These are phyloP conservation scores for Corythoichthys haematopterus DNA, from an alignment of 2,113 vertebrate species.

Conservation along the genomic window DNA sequence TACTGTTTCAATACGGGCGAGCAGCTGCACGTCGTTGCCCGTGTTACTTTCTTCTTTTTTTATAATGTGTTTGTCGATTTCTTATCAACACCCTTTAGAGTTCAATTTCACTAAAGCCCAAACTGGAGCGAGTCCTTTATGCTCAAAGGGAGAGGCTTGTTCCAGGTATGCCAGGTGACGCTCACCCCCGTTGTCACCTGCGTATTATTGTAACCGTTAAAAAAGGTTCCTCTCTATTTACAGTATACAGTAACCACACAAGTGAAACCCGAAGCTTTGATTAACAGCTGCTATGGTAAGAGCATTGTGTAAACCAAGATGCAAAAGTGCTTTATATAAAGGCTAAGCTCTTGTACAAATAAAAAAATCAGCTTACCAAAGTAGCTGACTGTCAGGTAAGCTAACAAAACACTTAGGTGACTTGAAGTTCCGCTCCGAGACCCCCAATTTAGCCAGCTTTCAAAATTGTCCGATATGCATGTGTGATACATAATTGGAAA, in stretches of 20 bases:
- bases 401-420: too few relatives aligned
- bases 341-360: neutral
- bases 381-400: too few relatives aligned
- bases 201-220: conserved; percentile 43
- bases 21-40: conserved; percentile 55
- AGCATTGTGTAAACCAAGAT: neutral
- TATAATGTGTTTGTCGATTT: conserved; percentile 19
- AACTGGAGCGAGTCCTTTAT: conserved; percentile 6
- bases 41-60: conserved; percentile 40
- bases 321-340: neutral
- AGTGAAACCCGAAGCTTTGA: conserved; percentile 41
- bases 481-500: too few relatives aligned
- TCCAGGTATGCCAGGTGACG: conserved; percentile 56
- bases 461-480: too few relatives aligned
- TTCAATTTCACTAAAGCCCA: conserved; percentile 62
- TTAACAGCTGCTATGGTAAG: conserved; percentile 36
- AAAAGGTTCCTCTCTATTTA: conserved; percentile 7
- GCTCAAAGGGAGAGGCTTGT: conserved; percentile 17
- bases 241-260: conserved; percentile 2
- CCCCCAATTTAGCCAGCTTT: too few relatives aligned
- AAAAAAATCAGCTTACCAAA: neutral
- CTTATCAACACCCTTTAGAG: conserved; percentile 52
- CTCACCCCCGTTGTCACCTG: conserved; percentile 48
- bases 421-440: too few relatives aligned
- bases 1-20: conserved; percentile 49